Conservation (phyloP, 2,113 vertebrate species). For the Loxodonta africana region DNA sequence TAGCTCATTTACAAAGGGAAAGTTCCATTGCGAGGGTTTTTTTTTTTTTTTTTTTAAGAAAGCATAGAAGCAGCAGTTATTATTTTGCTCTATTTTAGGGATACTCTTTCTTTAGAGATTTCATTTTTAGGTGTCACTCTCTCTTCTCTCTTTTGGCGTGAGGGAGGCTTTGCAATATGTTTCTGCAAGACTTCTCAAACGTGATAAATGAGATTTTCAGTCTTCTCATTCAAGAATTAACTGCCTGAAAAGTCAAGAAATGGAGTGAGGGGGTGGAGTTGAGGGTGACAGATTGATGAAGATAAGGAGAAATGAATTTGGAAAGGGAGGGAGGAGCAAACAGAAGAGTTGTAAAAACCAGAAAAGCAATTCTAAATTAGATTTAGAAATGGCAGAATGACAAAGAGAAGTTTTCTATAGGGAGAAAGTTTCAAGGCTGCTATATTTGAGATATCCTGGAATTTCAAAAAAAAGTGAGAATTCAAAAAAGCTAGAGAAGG, state of each 20-base stretch:
- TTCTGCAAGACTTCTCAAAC: constrained; percentile 73
- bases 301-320: constrained; percentile 77
- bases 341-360: constrained; percentile 77
- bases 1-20: constrained; percentile 40
- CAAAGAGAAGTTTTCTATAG: constrained; percentile 59
- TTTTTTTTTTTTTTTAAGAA: neutral
- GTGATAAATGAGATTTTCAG: constrained; percentile 78
- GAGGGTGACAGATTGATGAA: constrained; percentile 76
- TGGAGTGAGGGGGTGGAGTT: constrained; percentile 70
- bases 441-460: constrained; percentile 39
- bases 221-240: constrained; percentile 72
- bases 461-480: constrained; percentile 59
- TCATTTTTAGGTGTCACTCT: constrained; percentile 52
- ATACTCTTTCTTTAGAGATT: constrained; percentile 53
- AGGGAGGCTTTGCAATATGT: constrained; percentile 76
- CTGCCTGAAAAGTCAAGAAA: constrained; percentile 73
- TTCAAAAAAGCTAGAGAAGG: neutral
- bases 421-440: constrained; percentile 60
- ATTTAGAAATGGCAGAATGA: constrained; percentile 74
- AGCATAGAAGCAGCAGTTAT: neutral
- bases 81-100: constrained; percentile 50
- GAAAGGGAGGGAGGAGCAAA: constrained; percentile 71
- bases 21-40: neutral
- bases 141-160: neutral
- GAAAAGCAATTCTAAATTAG: constrained; percentile 78